These are phyloP conservation scores for Eriosoma lanigerum DNA, from an alignment of 1,140 invertebrate species.

Conservation along the genomic window DNA sequence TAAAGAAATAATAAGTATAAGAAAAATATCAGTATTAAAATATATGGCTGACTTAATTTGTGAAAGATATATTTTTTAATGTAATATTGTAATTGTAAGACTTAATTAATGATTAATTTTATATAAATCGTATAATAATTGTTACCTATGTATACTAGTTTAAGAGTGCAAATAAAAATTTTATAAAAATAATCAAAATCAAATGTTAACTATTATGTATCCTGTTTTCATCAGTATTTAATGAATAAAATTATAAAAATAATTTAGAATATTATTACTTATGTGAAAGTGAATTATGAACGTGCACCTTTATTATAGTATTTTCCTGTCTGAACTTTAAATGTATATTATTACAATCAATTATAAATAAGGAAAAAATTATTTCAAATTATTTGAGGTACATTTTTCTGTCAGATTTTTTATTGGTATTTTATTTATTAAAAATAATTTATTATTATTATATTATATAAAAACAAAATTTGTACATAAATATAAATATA, in stretches of 20 bases:
- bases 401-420: no score
- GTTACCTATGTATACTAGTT: conserved; percentile 44
- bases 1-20: conserved; percentile 8
- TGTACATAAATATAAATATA: no score
- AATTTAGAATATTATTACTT: conserved; percentile 17
- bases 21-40: conserved; percentile 47
- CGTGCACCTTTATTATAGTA: background rate
- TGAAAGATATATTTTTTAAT: conserved; percentile 47
- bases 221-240: conserved; percentile 24
- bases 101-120: conserved; percentile 36
- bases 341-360: background rate
- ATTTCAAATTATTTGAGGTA: no score
- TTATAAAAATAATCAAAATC: background rate
- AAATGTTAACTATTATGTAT: conserved; percentile 31
- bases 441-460: no score
- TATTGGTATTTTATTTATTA: no score
- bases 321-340: background rate
- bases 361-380: no score
- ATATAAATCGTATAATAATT: conserved; percentile 38
- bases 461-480: no score
- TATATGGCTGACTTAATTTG: conserved; percentile 34
- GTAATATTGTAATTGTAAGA: conserved; percentile 15
- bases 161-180: conserved; percentile 36
- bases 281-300: background rate
- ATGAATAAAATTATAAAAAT: no score